Evolutionary conservation across 2,797 vertebrate species (phyloP).

Genomic region (Linurgus olivaceus): DNA sequence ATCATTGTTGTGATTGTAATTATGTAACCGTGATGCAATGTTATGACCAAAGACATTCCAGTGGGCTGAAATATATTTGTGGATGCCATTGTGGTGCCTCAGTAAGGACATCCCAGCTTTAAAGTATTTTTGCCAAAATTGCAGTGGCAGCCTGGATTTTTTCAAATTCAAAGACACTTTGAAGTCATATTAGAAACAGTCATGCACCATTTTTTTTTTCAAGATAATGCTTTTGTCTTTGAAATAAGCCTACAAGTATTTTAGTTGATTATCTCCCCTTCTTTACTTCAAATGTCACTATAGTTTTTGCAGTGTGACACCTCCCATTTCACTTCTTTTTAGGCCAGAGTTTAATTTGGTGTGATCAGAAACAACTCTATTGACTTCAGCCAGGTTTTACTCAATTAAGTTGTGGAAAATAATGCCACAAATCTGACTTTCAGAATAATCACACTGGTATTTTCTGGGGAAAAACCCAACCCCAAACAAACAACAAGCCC

Average conservation of each 20-base stretch:
- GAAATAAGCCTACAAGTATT: background rate
- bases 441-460: background rate
- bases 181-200: conserved; percentile 16
- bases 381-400: background rate
- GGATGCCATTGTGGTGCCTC: conserved; percentile 27
- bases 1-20: conserved; percentile 28
- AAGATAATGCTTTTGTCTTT: conserved; percentile 8
- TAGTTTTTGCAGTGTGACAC: background rate
- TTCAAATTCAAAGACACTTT: conserved; percentile 24
- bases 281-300: background rate
- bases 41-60: conserved; percentile 47
- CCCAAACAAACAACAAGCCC: background rate
- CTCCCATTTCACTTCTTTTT: background rate
- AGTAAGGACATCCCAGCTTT: background rate
- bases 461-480: background rate
- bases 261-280: background rate
- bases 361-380: background rate
- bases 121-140: conserved; percentile 20
- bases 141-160: background rate
- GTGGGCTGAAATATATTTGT: conserved; percentile 19
- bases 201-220: background rate
- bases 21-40: conserved; percentile 50
- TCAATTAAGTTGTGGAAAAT: background rate
- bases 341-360: background rate
- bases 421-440: background rate